These are phyloP conservation scores for Drosophila mojavensis DNA, from an alignment of 1,140 invertebrate species.

Conservation along the genomic window DNA sequence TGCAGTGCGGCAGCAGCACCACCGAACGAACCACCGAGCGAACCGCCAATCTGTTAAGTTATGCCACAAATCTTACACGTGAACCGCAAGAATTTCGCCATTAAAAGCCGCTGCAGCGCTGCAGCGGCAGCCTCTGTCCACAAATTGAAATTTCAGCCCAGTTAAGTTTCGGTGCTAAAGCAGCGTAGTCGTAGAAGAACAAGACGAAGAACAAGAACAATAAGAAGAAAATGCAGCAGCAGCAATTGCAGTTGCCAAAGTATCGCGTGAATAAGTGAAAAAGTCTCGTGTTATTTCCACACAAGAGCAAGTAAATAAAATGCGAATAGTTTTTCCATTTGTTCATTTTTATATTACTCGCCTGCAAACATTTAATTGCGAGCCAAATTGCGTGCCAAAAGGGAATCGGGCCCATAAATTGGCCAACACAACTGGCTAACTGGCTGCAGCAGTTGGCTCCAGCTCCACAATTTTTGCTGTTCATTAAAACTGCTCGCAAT, in stretches of 20 bases:
- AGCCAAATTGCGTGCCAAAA: conserved; percentile 38
- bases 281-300: background rate
- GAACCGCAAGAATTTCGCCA: conserved; percentile 67
- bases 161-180: conserved; percentile 26
- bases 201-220: background rate
- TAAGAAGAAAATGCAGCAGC: background rate
- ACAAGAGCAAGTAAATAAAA: conserved; percentile 6
- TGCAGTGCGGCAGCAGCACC: background rate
- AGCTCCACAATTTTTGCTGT: conserved; percentile 14
- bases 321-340: conserved; percentile 9
- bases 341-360: background rate
- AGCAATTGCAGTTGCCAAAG: background rate
- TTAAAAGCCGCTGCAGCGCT: conserved; percentile 44
- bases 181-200: background rate
- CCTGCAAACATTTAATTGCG: conserved; percentile 40
- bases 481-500: conserved; percentile 60
- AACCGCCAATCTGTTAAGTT: conserved; percentile 50
- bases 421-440: conserved; percentile 14
- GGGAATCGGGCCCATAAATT: conserved; percentile 39
- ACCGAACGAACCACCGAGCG: background rate
- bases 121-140: conserved; percentile 51
- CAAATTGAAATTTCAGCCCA: conserved; percentile 41
- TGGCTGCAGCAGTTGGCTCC: background rate
- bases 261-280: conserved; percentile 1
- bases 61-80: conserved; percentile 68